These are phyloP conservation scores for Aphidius gifuensis DNA, from an alignment of 1,140 invertebrate genomes.

Conservation along the genomic window DNA sequence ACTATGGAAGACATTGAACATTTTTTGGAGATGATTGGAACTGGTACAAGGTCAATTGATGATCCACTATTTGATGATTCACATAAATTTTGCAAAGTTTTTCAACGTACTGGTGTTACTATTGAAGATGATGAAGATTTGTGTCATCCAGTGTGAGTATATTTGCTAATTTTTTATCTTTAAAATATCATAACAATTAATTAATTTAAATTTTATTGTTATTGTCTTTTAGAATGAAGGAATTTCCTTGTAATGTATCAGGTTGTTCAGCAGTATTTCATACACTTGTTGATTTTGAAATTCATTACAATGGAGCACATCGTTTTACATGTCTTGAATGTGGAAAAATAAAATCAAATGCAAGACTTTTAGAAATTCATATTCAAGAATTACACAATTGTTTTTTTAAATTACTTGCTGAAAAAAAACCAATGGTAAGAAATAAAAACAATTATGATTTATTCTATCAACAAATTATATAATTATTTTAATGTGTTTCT, in stretches of 20 bases:
- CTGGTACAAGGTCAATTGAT: slow-evolving; percentile 41
- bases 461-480: slow-evolving; percentile 18
- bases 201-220: background rate
- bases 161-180: slow-evolving; percentile 8
- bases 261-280: slow-evolving; percentile 48
- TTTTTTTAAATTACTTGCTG: slow-evolving; percentile 63
- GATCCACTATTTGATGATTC: slow-evolving; percentile 49
- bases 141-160: slow-evolving; percentile 45
- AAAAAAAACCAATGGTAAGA: slow-evolving; percentile 63
- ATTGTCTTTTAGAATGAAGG: slow-evolving; percentile 40
- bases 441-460: slow-evolving; percentile 15
- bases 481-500: slow-evolving; percentile 26
- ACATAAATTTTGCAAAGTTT: slow-evolving; percentile 43
- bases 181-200: background rate
- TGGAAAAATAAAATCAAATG: slow-evolving; percentile 60
- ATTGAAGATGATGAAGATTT: slow-evolving; percentile 51
- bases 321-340: slow-evolving; percentile 56
- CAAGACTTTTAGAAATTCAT: slow-evolving; percentile 68
- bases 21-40: slow-evolving; percentile 37
- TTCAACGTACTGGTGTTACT: slow-evolving; percentile 43
- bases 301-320: slow-evolving; percentile 56
- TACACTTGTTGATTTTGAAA: slow-evolving; percentile 51
- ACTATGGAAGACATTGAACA: slow-evolving; percentile 24
- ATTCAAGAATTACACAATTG: slow-evolving; percentile 67
- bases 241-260: slow-evolving; percentile 48